phyloP scores from a whole-genome alignment of 2,113 vertebrate genomes.

The Tricholaema leucomelas region DNA sequence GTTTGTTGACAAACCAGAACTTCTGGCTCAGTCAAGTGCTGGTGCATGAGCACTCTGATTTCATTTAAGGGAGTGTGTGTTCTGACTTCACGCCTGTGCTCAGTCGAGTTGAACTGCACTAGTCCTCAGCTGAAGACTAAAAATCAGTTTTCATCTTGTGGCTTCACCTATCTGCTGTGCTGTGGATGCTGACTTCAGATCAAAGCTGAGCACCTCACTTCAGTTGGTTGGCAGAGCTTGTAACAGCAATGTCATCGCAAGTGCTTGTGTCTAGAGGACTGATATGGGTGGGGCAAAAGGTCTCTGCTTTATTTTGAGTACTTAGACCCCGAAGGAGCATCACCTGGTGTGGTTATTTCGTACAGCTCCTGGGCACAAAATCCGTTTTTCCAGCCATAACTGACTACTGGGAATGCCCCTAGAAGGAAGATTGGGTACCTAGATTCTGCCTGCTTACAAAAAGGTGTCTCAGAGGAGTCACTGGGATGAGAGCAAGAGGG shows the following conservation, averaged over 20 bases:
- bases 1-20: background rate
- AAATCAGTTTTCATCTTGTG: background rate
- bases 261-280: background rate
- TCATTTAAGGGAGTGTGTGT: background rate
- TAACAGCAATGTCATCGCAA: background rate
- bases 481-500: background rate
- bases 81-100: rapidly evolving
- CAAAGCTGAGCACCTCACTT: background rate
- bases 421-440: background rate
- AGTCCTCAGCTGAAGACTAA: background rate
- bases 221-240: background rate
- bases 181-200: background rate
- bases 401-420: background rate
- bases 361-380: background rate
- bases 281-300: background rate
- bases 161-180: background rate
- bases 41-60: rapidly evolving
- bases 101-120: background rate
- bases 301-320: background rate
- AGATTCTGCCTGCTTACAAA: background rate
- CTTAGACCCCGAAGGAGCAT: background rate
- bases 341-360: background rate
- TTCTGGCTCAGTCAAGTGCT: background rate
- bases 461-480: background rate
- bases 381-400: background rate